These are phyloP conservation scores for Pantherophis guttatus DNA, from an alignment of 2,113 vertebrate species.

Conservation along the genomic window DNA sequence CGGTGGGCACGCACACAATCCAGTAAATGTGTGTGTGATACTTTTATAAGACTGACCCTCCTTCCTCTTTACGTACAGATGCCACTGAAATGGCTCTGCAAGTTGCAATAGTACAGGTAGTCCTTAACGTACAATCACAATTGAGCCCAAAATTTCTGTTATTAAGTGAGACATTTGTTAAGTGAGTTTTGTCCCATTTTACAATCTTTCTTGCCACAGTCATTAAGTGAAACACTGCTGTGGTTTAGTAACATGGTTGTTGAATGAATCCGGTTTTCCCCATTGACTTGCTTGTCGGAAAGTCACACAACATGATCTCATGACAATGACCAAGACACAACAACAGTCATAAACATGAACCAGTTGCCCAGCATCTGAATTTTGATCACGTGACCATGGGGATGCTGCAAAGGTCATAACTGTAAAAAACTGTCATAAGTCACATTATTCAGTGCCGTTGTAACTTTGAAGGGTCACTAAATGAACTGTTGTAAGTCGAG, in stretches of 20 bases:
- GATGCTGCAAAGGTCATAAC: not conserved
- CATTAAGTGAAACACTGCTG: not conserved
- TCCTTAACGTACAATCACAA: not conserved
- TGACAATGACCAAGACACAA: not conserved
- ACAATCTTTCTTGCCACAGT: not conserved
- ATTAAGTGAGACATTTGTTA: not conserved
- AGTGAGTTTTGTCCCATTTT: not conserved
- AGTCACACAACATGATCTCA: not conserved
- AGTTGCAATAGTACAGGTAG: not conserved
- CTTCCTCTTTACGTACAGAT: not conserved
- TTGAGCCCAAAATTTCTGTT: not conserved
- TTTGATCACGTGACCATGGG: not conserved
- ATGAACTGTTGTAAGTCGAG: not conserved
- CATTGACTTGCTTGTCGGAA: not conserved
- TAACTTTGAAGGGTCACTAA: not conserved
- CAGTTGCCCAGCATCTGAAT: not conserved
- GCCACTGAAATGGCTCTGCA: not conserved
- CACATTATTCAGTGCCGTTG: not conserved
- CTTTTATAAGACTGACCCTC: not conserved
- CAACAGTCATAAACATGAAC: not conserved
- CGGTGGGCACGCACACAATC: not conserved
- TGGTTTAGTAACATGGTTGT: not conserved
- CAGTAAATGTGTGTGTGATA: not conserved
- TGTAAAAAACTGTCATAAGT: not conserved
- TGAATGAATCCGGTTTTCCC: not conserved